Evolutionary conservation across 2,797 vertebrate genomes (phyloP).

Genomic region (Neopelma chrysocephalum): DNA sequence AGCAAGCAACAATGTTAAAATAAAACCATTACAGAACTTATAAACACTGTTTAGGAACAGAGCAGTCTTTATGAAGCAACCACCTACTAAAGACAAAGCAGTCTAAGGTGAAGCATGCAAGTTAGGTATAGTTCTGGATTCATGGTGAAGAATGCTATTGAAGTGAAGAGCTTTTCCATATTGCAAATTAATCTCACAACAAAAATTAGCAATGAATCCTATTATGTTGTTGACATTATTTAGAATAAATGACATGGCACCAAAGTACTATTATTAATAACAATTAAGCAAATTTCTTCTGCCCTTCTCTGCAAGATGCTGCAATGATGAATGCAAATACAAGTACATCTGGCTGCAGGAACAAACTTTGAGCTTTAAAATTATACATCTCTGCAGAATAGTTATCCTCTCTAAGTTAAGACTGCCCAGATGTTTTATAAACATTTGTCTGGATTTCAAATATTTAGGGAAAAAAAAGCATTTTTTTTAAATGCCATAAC

Average conservation of each 20-base stretch:
- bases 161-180: not conserved
- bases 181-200: not conserved
- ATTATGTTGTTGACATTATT: not conserved
- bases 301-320: not conserved
- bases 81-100: not conserved
- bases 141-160: not conserved
- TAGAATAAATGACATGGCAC: not conserved
- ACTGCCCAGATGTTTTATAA: not conserved
- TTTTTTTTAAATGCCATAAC: not conserved
- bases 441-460: not conserved
- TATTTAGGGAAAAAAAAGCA: not conserved
- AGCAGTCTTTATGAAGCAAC: not conserved
- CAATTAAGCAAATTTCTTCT: not conserved
- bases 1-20: not conserved
- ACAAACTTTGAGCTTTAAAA: not conserved
- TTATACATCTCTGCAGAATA: not conserved
- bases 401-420: not conserved
- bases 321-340: not conserved
- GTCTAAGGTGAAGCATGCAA: not conserved
- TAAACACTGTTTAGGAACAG: not conserved
- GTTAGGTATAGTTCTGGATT: not conserved
- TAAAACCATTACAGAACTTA: not conserved
- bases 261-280: not conserved
- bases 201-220: not conserved
- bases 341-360: not conserved